Percentiles rank a stretch among this genome's conserved stretches.
Conservation (phyloP, 2,888 invertebrate genomes). For the Agriopis leucophaearia region DNA sequence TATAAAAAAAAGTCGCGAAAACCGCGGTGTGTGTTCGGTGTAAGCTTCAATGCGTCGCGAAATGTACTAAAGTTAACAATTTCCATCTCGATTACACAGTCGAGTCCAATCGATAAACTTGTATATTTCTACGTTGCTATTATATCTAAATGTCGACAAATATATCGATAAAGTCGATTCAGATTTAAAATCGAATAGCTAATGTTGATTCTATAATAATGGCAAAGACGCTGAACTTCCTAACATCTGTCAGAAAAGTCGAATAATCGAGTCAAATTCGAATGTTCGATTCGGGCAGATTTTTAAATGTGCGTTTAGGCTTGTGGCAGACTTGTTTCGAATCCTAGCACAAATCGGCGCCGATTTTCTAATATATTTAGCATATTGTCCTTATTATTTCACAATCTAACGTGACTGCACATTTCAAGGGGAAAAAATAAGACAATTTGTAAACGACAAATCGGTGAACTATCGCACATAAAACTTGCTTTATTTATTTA, state of each 20-base stretch:
- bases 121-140: conserved; percentile 14
- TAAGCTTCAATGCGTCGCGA: conserved; percentile 11
- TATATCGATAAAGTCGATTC: neutral
- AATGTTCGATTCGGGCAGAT: conserved; percentile 11
- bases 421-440: neutral
- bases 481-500: conserved; percentile 62
- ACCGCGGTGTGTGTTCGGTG: conserved; percentile 29
- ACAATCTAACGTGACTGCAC: conserved; percentile 7
- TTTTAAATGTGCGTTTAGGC: conserved; percentile 25
- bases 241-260: conserved; percentile 14
- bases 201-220: conserved; percentile 3
- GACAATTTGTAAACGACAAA: conserved; percentile 12
- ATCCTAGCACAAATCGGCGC: conserved; percentile 34
- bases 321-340: conserved; percentile 27
- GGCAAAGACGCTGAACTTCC: conserved; percentile 13
- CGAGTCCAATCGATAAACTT: conserved; percentile 16
- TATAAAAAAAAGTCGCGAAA: conserved; percentile 32
- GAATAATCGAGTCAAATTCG: neutral
- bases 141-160: conserved; percentile 7
- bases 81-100: conserved; percentile 14
- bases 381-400: conserved; percentile 15
- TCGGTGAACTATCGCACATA: conserved; percentile 28
- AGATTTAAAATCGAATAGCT: neutral
- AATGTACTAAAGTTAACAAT: conserved; percentile 16
- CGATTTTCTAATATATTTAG: conserved; percentile 11